These are phyloP conservation scores for Micrasema minimum DNA, from an alignment of 1,140 invertebrate genomes.

Conservation along the genomic window DNA sequence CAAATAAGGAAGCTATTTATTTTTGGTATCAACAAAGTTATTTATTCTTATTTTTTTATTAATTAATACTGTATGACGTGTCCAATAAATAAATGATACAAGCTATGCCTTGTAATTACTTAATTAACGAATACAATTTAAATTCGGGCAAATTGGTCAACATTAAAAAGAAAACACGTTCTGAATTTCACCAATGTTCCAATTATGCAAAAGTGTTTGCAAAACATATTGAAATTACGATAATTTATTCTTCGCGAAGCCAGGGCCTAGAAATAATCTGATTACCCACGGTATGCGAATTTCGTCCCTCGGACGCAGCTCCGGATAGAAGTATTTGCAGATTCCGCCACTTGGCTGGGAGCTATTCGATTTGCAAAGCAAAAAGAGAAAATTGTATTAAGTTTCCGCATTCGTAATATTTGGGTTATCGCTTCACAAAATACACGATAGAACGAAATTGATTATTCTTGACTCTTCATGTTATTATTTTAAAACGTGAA, in stretches of 20 bases:
- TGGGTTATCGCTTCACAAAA: conserved; percentile 15
- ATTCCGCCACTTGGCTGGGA: not conserved
- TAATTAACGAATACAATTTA: too few species aligned
- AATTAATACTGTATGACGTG: too few species aligned
- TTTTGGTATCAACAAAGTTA: too few species aligned
- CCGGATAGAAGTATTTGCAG: conserved; percentile 10
- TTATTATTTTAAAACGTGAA: too few species aligned
- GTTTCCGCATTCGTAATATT: conserved; percentile 33
- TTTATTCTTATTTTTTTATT: too few species aligned
- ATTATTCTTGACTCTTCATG: conserved; percentile 10
- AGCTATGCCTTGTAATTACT: too few species aligned
- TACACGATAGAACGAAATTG: conserved; percentile 9
- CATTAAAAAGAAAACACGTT: too few species aligned
- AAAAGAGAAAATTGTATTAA: conserved; percentile 30
- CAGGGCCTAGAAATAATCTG: conserved; percentile 16
- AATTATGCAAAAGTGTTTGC: conserved; percentile 14
- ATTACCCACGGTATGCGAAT: conserved; percentile 1
- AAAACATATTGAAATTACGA: conserved; percentile 26
- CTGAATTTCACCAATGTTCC: conserved; percentile 9
- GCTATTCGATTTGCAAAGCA: conserved; percentile 11
- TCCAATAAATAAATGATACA: too few species aligned
- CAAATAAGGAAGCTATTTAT: too few species aligned
- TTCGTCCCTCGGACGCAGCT: not conserved
- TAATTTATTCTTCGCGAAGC: conserved; percentile 17
- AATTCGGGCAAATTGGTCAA: too few species aligned